Evolutionary conservation across 2,113 vertebrate genomes (phyloP), one percentile per base, ranked within the genome.

Genomic region (Nothocercus nigrocapillus): DNA sequence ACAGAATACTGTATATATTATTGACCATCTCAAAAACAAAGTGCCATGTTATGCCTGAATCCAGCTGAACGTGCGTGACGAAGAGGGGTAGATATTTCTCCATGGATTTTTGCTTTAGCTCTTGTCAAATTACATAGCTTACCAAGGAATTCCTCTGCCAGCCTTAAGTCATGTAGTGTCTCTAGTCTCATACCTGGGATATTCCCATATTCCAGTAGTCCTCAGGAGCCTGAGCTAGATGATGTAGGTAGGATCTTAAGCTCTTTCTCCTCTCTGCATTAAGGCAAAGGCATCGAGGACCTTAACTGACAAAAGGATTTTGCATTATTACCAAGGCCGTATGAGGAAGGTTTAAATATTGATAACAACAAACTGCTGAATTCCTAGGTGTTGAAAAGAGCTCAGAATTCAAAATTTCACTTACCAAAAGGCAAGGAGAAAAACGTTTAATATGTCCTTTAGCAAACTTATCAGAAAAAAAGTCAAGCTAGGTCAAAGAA

Each of bases 111-210:
- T 66, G 63, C 44, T 85, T 72, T 40, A 66, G 15, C 36, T 63
- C 5, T 63, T 63, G 25, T 53, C 59, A 54, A 53, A 27, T 4
- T 10, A 2, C 0, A 0, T 11, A 59, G 47, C 4, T 74, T 16
- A 2, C 24, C 27, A 61, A 28, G 82, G 27, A 44, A 24, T 74
- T 94, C 24, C 44, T 76, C 32, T 82, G 53, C 44, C 3, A 2
- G 4, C 24, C 27, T 82, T 17, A 0, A 21, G 19, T 51, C 40
- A 1, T 22, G 1, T 2, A 27, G 7, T 54, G 13, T 6, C 45
- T 90, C 24, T 36, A 11, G 14, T 51, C 66, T 59, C 13, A 1
- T 27, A 3, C 18, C 72, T 59, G 76, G 18, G n/a, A 15, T 78
- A 15, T 70, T 70, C 68, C 59, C 56, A 3, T 54, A 3, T 59